phyloP scores from a whole-genome alignment of 2,888 invertebrate species.

The Phoenoteleia sp. region DNA sequence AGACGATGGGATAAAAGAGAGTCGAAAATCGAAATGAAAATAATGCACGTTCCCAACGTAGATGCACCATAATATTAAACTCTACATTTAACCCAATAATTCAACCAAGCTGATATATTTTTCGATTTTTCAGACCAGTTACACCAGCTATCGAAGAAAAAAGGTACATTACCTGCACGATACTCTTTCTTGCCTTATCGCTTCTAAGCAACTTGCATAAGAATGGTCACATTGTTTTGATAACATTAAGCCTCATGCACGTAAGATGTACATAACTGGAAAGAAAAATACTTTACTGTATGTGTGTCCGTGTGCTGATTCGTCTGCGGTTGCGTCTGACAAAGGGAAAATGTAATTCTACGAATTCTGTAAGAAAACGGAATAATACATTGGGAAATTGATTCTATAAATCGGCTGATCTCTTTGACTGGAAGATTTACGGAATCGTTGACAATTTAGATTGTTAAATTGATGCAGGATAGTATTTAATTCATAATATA shows the following conservation, averaged over 20 bases:
- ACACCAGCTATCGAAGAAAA: conserved; percentile 80
- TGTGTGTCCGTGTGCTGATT: conserved; percentile 8
- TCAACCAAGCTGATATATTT: conserved; percentile 72
- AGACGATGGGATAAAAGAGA: background rate
- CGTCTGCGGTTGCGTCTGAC: too few species aligned
- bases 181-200: conserved; percentile 72
- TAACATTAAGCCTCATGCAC: conserved; percentile 66
- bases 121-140: conserved; percentile 79
- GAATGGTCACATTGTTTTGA: conserved; percentile 72
- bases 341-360: too few species aligned
- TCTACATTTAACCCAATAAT: conserved; percentile 28
- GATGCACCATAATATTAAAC: conserved; percentile 61
- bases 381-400: too few species aligned
- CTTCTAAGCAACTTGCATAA: conserved; percentile 73
- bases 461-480: too few species aligned
- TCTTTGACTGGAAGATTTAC: too few species aligned
- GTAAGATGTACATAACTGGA: conserved; percentile 31
- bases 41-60: conserved; percentile 48
- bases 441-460: too few species aligned
- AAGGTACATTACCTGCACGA: conserved; percentile 79
- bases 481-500: too few species aligned
- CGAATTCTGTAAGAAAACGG: too few species aligned
- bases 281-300: conserved; percentile 4
- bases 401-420: too few species aligned
- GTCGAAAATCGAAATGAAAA: conserved; percentile 8